Conservation (phyloP, 2,888 invertebrate species). For the Hipparchia semele region DNA sequence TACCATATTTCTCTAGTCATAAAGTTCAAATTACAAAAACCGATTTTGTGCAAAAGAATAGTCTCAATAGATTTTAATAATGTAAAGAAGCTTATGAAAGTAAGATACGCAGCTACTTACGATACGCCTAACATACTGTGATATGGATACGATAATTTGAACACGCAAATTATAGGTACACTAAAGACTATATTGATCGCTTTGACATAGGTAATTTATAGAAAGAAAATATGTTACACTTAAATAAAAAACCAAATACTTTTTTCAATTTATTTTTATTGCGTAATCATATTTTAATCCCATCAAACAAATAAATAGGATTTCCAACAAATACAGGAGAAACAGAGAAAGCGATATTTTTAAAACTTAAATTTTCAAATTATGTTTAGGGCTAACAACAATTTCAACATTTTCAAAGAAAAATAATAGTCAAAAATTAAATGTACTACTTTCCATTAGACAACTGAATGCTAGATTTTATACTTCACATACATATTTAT, state of each 20-base stretch:
- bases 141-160: too few relatives aligned
- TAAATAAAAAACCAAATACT: constrained; percentile 15
- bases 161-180: too few relatives aligned
- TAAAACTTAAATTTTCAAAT: constrained; percentile 31
- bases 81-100: too few relatives aligned
- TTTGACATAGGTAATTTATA: too few relatives aligned
- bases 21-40: too few relatives aligned
- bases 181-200: too few relatives aligned
- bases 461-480: constrained; percentile 5
- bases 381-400: constrained; percentile 29
- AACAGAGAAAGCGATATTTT: constrained; percentile 53
- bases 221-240: too few relatives aligned
- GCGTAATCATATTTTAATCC: constrained; percentile 63
- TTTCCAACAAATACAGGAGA: constrained; percentile 58
- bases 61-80: too few relatives aligned
- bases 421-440: neutral
- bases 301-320: constrained; percentile 57
- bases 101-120: too few relatives aligned
- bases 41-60: too few relatives aligned
- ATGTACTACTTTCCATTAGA: constrained; percentile 4
- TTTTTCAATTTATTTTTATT: constrained; percentile 59
- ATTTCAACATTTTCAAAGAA: constrained; percentile 14
- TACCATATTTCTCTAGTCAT: too few relatives aligned
- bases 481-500: constrained; percentile 27
- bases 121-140: too few relatives aligned